Percentiles rank a stretch among this genome's conserved stretches.
phyloP scores from a whole-genome alignment of 2,888 invertebrate species.

The Operophtera brumata region DNA sequence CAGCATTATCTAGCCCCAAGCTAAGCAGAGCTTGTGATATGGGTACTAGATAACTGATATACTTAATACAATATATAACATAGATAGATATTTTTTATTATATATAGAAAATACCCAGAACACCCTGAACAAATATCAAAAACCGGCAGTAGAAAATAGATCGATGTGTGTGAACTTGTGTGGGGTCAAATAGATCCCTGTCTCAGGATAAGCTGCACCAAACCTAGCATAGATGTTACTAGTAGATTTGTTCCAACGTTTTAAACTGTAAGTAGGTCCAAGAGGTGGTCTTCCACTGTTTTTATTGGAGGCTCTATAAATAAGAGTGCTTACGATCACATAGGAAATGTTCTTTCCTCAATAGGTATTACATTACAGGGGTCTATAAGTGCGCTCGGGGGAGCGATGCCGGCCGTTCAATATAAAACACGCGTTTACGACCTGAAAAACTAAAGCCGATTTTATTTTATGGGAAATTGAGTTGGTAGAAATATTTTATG shows the following conservation, averaged over 20 bases:
- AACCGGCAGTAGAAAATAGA: no score
- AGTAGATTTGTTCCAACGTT: background rate
- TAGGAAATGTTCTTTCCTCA: slow-evolving; percentile 16
- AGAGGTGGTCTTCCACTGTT: background rate
- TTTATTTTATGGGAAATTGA: slow-evolving; percentile 32
- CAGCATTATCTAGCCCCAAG: no score
- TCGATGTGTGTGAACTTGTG: no score
- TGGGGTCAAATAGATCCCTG: no score
- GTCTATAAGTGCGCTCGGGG: slow-evolving; percentile 48
- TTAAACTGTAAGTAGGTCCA: background rate
- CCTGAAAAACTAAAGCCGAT: slow-evolving; percentile 32
- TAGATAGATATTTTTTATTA: no score
- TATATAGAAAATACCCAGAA: no score
- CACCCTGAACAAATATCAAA: no score
- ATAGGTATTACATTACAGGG: slow-evolving; percentile 35
- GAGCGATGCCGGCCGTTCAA: slow-evolving; percentile 51
- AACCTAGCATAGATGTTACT: no score
- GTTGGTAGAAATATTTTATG: slow-evolving; percentile 24
- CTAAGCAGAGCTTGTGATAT: no score
- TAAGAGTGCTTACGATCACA: background rate
- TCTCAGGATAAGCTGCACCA: no score
- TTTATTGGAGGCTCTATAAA: background rate
- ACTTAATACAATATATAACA: no score
- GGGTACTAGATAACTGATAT: no score
- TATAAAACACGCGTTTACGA: slow-evolving; percentile 62